phyloP scores from a whole-genome alignment of 2,888 invertebrate species.

The Embidobia sp. region DNA sequence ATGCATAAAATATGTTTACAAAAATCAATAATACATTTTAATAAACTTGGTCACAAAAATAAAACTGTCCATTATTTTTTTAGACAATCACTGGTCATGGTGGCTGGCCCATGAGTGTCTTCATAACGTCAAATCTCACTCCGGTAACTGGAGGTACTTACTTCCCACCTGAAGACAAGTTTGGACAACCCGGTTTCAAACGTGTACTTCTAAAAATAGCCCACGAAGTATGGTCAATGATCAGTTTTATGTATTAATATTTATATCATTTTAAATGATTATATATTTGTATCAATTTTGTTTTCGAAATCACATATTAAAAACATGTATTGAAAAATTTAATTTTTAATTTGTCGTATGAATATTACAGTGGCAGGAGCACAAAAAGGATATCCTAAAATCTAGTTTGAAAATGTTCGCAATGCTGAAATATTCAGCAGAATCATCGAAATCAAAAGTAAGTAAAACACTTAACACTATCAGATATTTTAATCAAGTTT shows the following conservation, averaged over 20 bases:
- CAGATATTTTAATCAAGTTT: too few species aligned
- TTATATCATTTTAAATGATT: background rate
- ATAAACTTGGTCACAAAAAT: too few species aligned
- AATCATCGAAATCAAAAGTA: constrained; percentile 53
- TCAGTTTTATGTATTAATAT: background rate
- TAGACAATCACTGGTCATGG: constrained; percentile 84
- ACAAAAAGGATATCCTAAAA: constrained; percentile 75
- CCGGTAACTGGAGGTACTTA: constrained; percentile 97
- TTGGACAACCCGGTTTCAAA: constrained; percentile 92
- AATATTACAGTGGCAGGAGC: constrained; percentile 71
- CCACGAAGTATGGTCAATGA: constrained; percentile 82
- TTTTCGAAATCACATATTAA: too few species aligned
- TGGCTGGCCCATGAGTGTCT: constrained; percentile 99
- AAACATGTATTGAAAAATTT: background rate
- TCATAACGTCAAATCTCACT: constrained; percentile 93
- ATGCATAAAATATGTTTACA: too few species aligned
- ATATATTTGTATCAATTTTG: background rate
- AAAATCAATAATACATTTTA: too few species aligned
- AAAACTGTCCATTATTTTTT: too few species aligned
- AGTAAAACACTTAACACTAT: too few species aligned
- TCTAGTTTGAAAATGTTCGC: constrained; percentile 84
- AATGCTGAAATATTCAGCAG: constrained; percentile 74
- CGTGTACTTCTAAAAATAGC: constrained; percentile 88
- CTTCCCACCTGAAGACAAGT: constrained; percentile 92
- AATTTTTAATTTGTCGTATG: background rate